A percentile compares a stretch with the other conserved stretches of the same genome.
These are phyloP conservation scores for Parthenolecanium corni DNA, from an alignment of 2,888 invertebrate species.

Conservation along the genomic window DNA sequence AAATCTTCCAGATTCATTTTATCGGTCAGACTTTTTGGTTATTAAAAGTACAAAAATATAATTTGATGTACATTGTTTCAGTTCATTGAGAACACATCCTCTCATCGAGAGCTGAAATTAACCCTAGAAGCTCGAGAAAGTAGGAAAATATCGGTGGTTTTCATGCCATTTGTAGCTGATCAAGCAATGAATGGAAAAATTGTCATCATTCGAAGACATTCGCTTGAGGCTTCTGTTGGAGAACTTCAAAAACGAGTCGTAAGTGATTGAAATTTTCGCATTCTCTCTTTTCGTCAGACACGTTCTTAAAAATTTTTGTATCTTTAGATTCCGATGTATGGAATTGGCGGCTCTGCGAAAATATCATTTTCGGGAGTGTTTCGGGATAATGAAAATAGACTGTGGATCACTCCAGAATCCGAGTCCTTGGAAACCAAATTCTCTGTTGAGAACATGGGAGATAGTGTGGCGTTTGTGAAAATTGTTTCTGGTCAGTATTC, in stretches of 20 bases:
- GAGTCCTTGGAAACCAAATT: conserved; percentile 29
- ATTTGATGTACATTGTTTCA: conserved; percentile 18
- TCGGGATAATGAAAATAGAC: conserved; percentile 29
- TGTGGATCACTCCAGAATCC: conserved; percentile 30
- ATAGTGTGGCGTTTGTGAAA: conserved; percentile 30
- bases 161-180: conserved; percentile 29
- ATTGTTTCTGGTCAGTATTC: conserved; percentile 21
- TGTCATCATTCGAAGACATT: conserved; percentile 21
- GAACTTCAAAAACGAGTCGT: conserved; percentile 28
- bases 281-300: too few species aligned
- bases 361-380: conserved; percentile 18
- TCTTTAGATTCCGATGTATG: conserved; percentile 28
- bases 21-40: not conserved
- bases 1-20: too few species aligned
- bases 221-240: conserved; percentile 9
- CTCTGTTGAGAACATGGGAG: conserved; percentile 28
- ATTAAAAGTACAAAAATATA: not conserved
- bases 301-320: not conserved
- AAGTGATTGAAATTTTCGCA: not conserved
- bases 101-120: conserved; percentile 29
- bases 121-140: conserved; percentile 30
- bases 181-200: conserved; percentile 29
- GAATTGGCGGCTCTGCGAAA: conserved; percentile 14
- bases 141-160: conserved; percentile 30
- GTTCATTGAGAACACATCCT: conserved; percentile 29